Evolutionary conservation across 2,797 vertebrate genomes (phyloP), one percentile per base, ranked within the genome.

Genomic region (Antennarius maculatus): DNA sequence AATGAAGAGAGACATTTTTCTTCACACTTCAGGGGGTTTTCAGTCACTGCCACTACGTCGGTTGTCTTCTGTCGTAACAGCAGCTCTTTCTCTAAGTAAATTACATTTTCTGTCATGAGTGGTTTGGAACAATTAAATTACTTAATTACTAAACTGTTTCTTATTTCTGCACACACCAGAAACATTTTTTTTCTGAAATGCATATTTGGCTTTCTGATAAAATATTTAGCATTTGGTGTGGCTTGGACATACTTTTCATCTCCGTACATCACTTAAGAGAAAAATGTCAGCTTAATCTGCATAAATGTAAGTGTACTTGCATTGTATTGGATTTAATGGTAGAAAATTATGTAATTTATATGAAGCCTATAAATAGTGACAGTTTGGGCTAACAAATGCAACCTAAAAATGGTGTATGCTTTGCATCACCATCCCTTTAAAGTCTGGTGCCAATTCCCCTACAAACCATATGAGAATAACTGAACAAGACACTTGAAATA

Each of bases 1-100:
- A 70, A 70, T 68, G 60, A 27, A 61, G 52, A 61, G 17, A 61
- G 51, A 14, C 41, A n/a, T 61, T 48, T 53, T 47, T 15, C 34
- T 50, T 66, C 43, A 43, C 54, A 16, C 18, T 17, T 53, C 43
- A 0, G 48, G 47, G 39, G 55, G 54, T 54, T 65, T 61, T 49
- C 66, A 72, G 58, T 16, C 55, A 7, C 43, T 29, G 27, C 11
- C 18, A 1, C 2, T 47, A 8, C 31, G 46, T 17, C 45, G 29
- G 42, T n/a, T 12, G 42, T 50, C 5, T 15, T 49, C 50, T 51
- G 16, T 78, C 37, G 34, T 12, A 59, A 55, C 12, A 65, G 55
- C 60, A 55, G 52, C 39, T 50, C 50, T 1, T 5, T 39, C 37
- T 54, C 62, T 42, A 42, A 4, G 37, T 39, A 52, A 48, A 68